Percentiles rank a stretch among this genome's conserved stretches.
These are phyloP conservation scores for Plectus sambesii DNA, from an alignment of 1,140 invertebrate genomes.

Conservation along the genomic window DNA sequence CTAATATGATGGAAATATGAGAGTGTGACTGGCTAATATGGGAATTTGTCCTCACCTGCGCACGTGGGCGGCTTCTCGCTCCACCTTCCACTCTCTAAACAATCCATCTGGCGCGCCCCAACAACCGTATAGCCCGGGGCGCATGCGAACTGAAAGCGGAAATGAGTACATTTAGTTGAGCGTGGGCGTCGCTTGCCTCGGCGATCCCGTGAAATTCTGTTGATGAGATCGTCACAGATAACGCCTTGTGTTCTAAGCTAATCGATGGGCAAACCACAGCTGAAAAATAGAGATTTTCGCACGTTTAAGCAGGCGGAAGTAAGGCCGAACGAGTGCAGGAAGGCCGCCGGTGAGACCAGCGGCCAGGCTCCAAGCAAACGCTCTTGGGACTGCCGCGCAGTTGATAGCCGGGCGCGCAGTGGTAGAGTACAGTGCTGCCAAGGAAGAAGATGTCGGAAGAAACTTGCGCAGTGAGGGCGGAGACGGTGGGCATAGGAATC, in stretches of 20 bases:
- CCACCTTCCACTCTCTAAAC: slow-evolving; percentile 68
- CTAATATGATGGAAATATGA: too few species aligned
- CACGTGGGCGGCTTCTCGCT: slow-evolving; percentile 19
- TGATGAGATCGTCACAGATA: too few species aligned
- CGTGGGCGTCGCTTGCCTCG: too few species aligned
- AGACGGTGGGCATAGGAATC: slow-evolving; percentile 7
- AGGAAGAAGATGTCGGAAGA: slow-evolving; percentile 15
- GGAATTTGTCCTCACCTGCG: neutral
- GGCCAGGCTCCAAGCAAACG: neutral
- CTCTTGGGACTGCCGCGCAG: neutral
- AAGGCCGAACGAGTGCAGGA: too few species aligned
- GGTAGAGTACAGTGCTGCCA: slow-evolving; percentile 14
- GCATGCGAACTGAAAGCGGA: slow-evolving; percentile 61
- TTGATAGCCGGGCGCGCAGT: neutral
- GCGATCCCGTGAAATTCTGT: too few species aligned
- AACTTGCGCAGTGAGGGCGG: slow-evolving; percentile 16
- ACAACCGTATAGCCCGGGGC: slow-evolving; percentile 68
- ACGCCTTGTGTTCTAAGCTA: too few species aligned
- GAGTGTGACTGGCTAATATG: too few species aligned
- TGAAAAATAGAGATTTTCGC: too few species aligned
- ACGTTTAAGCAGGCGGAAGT: too few species aligned
- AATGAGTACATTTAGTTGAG: slow-evolving; percentile 64
- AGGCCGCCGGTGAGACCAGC: neutral
- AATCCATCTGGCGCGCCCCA: slow-evolving; percentile 60
- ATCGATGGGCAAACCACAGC: too few species aligned